A percentile compares a stretch with the other conserved stretches of the same genome.
Evolutionary conservation across 1,140 invertebrate species (phyloP).

Genomic region (Zophobas morio): DNA sequence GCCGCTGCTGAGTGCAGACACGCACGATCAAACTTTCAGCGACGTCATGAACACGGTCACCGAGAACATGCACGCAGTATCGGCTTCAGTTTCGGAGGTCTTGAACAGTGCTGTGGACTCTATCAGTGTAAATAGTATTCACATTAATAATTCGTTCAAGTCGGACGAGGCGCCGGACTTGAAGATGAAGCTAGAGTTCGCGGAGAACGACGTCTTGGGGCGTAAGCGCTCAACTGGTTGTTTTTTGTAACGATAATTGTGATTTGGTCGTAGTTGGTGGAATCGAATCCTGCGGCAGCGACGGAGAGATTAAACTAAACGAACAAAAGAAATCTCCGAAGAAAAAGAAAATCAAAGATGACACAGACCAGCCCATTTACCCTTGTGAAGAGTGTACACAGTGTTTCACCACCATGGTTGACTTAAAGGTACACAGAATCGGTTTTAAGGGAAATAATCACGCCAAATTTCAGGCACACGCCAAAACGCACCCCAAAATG

Average conservation of each 20-base stretch:
- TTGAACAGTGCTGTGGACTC: neutral
- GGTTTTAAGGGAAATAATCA: neutral
- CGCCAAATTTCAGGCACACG: slow-evolving; percentile 49
- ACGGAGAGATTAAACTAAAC: slow-evolving; percentile 10
- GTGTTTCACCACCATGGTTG: slow-evolving; percentile 55
- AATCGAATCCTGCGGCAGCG: slow-evolving; percentile 17
- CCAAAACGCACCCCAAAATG: slow-evolving; percentile 49
- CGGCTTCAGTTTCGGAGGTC: slow-evolving; percentile 6
- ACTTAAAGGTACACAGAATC: slow-evolving; percentile 52
- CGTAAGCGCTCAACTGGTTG: neutral
- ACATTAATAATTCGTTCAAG: slow-evolving; percentile 13
- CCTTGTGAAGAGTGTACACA: slow-evolving; percentile 59
- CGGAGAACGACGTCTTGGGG: slow-evolving; percentile 22
- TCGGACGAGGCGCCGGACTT: neutral
- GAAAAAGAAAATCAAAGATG: slow-evolving; percentile 57
- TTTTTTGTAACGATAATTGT: neutral
- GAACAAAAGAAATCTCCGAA: slow-evolving; percentile 62
- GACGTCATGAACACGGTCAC: slow-evolving; percentile 27
- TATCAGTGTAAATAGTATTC: slow-evolving; percentile 13
- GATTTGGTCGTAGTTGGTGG: slow-evolving; percentile 3
- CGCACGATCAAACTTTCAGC: slow-evolving; percentile 13
- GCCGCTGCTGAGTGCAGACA: slow-evolving; percentile 8
- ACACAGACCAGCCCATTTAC: slow-evolving; percentile 59
- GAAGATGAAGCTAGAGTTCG: slow-evolving; percentile 40
- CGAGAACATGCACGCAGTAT: slow-evolving; percentile 4